phyloP scores from a whole-genome alignment of 2,797 vertebrate genomes.

The Allobates femoralis region DNA sequence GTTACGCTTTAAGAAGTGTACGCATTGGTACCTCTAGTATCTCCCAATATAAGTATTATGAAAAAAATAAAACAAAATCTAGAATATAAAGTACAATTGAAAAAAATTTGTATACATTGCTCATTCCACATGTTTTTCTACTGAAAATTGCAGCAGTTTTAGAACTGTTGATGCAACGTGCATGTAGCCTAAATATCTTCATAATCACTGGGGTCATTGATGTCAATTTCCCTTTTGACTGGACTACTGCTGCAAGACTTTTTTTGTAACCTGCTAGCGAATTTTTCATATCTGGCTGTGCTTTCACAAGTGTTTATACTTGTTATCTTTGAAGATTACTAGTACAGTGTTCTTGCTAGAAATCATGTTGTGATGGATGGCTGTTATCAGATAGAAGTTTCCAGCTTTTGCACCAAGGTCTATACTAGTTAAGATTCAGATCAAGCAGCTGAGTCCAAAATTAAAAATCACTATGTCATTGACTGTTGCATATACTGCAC shows the following conservation, averaged over 20 bases:
- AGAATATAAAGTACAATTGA: no score
- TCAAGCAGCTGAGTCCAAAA: background rate
- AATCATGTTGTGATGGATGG: background rate
- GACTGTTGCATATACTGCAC: conserved; percentile 8
- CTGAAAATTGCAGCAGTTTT: no score
- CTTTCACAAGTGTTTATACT: background rate
- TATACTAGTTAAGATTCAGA: conserved; percentile 15
- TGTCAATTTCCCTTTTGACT: background rate
- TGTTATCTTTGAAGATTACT: conserved; percentile 25
- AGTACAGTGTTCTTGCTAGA: background rate
- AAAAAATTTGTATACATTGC: no score
- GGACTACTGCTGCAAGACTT: background rate
- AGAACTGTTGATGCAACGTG: no score
- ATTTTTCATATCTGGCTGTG: background rate
- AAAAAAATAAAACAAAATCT: no score
- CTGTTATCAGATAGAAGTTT: conserved; percentile 18
- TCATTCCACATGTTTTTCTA: no score
- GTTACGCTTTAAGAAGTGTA: no score
- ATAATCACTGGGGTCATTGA: background rate
- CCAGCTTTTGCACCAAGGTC: background rate
- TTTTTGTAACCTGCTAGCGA: background rate
- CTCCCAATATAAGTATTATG: no score
- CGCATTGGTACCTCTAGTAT: no score
- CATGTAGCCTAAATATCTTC: background rate
- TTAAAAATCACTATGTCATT: conserved; percentile 3